Percentiles rank a stretch among this genome's conserved stretches.
Conservation (phyloP, 2,113 vertebrate species). For the Microcebus murinus region DNA sequence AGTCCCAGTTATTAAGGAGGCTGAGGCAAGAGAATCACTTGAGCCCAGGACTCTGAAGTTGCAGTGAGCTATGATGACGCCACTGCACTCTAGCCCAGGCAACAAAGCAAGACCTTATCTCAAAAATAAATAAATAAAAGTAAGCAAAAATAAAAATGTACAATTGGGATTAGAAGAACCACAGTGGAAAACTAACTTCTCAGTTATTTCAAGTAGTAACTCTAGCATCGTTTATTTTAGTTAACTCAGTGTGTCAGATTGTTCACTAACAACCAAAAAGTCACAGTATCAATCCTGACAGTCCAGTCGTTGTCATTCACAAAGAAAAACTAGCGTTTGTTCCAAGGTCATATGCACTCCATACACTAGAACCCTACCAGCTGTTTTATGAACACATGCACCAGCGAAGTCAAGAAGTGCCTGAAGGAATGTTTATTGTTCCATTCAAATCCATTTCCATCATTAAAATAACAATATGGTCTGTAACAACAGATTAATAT, state of each 20-base stretch:
- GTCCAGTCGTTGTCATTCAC: neutral
- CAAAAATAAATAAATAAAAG: too few species aligned
- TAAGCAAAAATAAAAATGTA: constrained; percentile 30
- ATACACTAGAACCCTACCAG: neutral
- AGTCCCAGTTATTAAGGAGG: too few species aligned
- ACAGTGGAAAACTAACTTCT: neutral
- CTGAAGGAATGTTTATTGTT: neutral
- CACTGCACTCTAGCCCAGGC: too few species aligned
- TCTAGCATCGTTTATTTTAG: neutral
- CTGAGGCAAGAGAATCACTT: too few species aligned
- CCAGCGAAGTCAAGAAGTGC: neutral
- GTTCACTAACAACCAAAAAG: constrained; percentile 2
- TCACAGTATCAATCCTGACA: neutral
- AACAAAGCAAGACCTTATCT: too few species aligned
- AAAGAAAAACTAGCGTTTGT: neutral
- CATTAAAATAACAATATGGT: neutral
- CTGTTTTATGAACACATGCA: neutral
- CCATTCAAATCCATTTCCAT: neutral
- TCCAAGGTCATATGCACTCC: neutral
- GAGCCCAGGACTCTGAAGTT: too few species aligned
- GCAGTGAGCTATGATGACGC: too few species aligned
- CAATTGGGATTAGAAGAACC: constrained; percentile 4
- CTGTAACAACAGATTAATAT: neutral
- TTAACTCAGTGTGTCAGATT: neutral
- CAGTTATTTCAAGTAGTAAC: neutral